Conservation (phyloP, 2,888 invertebrate genomes). For the Chalcis sispes region DNA sequence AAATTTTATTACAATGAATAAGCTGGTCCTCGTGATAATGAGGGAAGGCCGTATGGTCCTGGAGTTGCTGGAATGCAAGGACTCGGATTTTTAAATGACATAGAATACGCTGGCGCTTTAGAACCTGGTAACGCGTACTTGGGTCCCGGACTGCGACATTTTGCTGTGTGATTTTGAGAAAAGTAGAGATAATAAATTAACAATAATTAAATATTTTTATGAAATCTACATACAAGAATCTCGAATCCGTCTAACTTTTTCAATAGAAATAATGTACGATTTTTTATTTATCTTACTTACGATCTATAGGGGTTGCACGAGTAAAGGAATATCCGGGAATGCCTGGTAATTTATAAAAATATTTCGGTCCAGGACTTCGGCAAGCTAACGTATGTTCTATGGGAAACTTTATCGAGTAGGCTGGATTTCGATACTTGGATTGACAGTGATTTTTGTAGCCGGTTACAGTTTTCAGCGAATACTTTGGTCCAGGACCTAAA, state of each 20-base stretch:
- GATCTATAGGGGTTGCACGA: not conserved
- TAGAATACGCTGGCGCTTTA: slow-evolving; percentile 40
- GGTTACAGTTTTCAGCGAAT: slow-evolving; percentile 80
- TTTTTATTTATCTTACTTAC: slow-evolving; percentile 32
- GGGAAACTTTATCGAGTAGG: slow-evolving; percentile 80
- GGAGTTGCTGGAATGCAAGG: not conserved
- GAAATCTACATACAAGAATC: not conserved
- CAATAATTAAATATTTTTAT: not conserved
- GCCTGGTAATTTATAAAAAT: slow-evolving; percentile 74
- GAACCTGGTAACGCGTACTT: slow-evolving; percentile 40
- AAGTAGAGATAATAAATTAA: too few relatives aligned
- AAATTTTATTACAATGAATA: too few relatives aligned
- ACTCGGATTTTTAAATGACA: not conserved
- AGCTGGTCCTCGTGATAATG: slow-evolving; percentile 43
- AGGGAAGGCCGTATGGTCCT: slow-evolving; percentile 14
- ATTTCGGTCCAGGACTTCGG: slow-evolving; percentile 75
- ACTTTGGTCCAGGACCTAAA: slow-evolving; percentile 80
- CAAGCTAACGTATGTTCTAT: slow-evolving; percentile 59
- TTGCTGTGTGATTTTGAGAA: too few relatives aligned
- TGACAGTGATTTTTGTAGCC: slow-evolving; percentile 81
- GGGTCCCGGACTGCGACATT: slow-evolving; percentile 42
- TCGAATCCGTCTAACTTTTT: not conserved
- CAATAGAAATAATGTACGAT: not conserved
- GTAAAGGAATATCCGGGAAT: slow-evolving; percentile 40
- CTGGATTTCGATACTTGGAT: slow-evolving; percentile 80